Evolutionary conservation across 2,888 invertebrate species (phyloP), one percentile per base, ranked within the genome.

Genomic region (Ptilodon capucinus): DNA sequence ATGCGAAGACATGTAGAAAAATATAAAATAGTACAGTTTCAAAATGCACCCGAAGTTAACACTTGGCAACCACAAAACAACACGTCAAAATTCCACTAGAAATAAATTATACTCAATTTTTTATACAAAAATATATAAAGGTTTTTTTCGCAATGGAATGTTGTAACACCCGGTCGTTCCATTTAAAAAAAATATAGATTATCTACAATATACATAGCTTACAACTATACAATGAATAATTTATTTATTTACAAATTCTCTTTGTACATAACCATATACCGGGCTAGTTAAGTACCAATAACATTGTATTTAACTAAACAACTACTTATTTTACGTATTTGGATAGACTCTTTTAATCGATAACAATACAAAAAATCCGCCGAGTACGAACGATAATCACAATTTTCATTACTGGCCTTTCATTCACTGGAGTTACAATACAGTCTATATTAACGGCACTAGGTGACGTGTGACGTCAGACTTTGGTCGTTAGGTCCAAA

Each of bases 401-500:
- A 88, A 81, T 84, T 82, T 84, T 79, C 81, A 80, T 76, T 89
- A 91, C 91, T 91, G 91, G 91, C 91, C 91, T 71, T 72, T 65
- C 74, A 59, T 77, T 79, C 82, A 82, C 82, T 80, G 83, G 75
- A 63, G 50, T 64, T 40, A 45, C 41, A 42, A 60, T 61, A 71
- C 60, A 68, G 73, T 72, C 66, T 68, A 64, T 70, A 64, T 45
- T 55, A 67, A 64, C 68, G 75, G 68, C 76, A 74, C 71, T 66
- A 66, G 50, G 51, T 55, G 65, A 69, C 68, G 71, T 43, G 25
- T 58, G 70, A 68, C 75, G 82, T 93, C 92, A 95, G 76, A 94
- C 94, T 91, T 94, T 94, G 69, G 94, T 95, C 55, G 95, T 95
- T 65, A 95, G 88, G 80, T 94, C 94, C 55, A 94, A 79, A 16